Evolutionary conservation across 2,113 vertebrate genomes (phyloP), one percentile per base, ranked within the genome.

Genomic region (Tragelaphus imberbis): DNA sequence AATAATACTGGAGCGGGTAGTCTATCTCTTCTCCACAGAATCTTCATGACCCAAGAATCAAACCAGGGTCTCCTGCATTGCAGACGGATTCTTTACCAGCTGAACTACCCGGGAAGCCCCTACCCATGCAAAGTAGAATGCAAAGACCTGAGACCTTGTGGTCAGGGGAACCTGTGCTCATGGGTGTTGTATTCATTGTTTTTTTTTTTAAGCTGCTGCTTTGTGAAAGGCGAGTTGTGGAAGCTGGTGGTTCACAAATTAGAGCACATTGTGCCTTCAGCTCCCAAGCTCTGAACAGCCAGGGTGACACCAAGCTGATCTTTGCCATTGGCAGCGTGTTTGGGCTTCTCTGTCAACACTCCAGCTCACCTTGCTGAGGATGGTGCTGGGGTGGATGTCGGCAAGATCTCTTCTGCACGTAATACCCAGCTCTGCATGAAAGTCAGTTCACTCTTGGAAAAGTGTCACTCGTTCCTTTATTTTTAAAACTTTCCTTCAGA

Each of bases 221-320:
- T 68, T 90, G 19, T 47, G 55, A 88, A 91, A 88, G 23, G 25
- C 9, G 2, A 6, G 11, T 33, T 82, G 51, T 79, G 75, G 96
- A 68, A 49, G 49, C 17, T 0, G 0, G 87, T 88, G 65, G 81
- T 40, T 59, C 40, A 10, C 8, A 3, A 36, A 33, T 10, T 21
- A 71, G 77, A 36, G 79, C 77, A 77, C 27, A 25, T n/a, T 36
- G 40, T 47, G 49, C 17, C 82, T 87, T 65, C 97, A 77, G 77
- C 82, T 61, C 40, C 3, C 0, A 11, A 28, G 75, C 28, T 71
- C 65, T 33, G 58, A 81, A 58, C 25, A 77, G 61, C 47, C 71
- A 85, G 84, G 8, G 7, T 36, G 53, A 33, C 1, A 6, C 84
- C 56, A 15, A 81, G 58, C n/a, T 51, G 19, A 61, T 23, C 36